Percentiles rank a stretch among this genome's conserved stretches.
Evolutionary conservation across 2,888 invertebrate genomes (phyloP).

Genomic region (Xestia rhomboidea): DNA sequence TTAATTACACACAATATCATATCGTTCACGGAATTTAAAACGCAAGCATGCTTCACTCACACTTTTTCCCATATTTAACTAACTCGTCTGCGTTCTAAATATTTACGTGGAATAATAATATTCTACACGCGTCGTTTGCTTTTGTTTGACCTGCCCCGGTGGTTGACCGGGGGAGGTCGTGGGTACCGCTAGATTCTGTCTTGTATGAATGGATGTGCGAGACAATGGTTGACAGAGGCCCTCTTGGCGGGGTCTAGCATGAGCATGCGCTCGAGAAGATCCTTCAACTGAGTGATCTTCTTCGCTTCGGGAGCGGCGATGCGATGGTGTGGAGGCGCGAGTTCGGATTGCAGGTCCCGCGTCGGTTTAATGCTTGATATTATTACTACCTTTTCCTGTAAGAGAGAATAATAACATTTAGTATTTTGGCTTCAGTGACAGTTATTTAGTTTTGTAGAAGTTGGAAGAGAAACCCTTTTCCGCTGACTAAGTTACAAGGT

Average conservation of each 20-base stretch:
- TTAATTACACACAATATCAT: constrained; percentile 10
- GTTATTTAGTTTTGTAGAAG: neutral
- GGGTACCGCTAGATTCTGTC: constrained; percentile 93
- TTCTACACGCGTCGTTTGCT: constrained; percentile 2
- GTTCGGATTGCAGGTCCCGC: constrained; percentile 96
- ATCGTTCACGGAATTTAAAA: constrained; percentile 33
- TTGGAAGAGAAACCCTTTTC: too few relatives aligned
- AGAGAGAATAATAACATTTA: constrained; percentile 59
- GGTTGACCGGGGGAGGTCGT: constrained; percentile 4
- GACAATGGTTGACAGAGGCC: constrained; percentile 97
- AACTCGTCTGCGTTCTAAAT: constrained; percentile 5
- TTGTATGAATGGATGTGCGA: constrained; percentile 98
- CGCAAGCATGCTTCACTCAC: neutral
- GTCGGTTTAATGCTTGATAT: constrained; percentile 97
- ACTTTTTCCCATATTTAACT: neutral
- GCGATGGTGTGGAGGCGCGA: constrained; percentile 96
- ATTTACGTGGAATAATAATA: constrained; percentile 7
- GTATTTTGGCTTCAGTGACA: neutral
- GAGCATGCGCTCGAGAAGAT: constrained; percentile 97
- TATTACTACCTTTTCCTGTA: constrained; percentile 99
- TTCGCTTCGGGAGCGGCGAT: constrained; percentile 96
- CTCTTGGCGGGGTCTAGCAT: constrained; percentile 98
- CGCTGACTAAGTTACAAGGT: neutral
- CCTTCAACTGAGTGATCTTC: constrained; percentile 97
- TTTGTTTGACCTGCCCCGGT: constrained; percentile 25